Conservation (phyloP, 2,888 invertebrate species). For the Phaonia tiefii region DNA sequence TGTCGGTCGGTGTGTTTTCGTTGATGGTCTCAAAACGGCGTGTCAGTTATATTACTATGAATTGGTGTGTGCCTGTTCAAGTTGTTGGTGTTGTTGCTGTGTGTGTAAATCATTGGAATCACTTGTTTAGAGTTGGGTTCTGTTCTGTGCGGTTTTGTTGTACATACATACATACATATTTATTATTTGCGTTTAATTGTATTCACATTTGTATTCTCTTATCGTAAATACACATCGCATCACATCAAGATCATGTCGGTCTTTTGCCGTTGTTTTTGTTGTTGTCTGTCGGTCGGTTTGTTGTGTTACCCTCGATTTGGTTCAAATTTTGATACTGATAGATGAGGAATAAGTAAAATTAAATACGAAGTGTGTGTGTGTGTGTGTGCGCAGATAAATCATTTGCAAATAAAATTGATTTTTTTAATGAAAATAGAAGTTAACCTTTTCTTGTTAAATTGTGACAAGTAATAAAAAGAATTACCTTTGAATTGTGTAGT, state of each 20-base stretch:
- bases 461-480: too few species aligned
- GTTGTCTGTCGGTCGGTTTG: background rate
- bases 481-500: too few species aligned
- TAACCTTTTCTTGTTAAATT: too few species aligned
- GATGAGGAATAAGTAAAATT: too few species aligned
- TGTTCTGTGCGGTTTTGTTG: background rate
- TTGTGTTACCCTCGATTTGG: background rate
- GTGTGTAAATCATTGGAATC: constrained; percentile 40
- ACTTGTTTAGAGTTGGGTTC: constrained; percentile 39
- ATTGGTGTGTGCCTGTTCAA: background rate
- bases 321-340: background rate
- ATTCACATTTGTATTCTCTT: constrained; percentile 43
- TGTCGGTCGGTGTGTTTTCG: constrained; percentile 31
- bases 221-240: constrained; percentile 69
- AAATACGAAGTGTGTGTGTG: too few species aligned
- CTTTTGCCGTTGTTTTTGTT: background rate
- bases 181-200: constrained; percentile 45
- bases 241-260: constrained; percentile 36
- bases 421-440: too few species aligned
- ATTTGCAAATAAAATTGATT: too few species aligned
- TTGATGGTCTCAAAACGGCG: constrained; percentile 40
- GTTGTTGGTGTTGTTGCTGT: constrained; percentile 20
- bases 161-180: too few species aligned
- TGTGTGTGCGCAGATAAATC: too few species aligned
- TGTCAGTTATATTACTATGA: background rate